phyloP scores from a whole-genome alignment of 1,140 invertebrate species.

The Trinorchestia longiramus region DNA sequence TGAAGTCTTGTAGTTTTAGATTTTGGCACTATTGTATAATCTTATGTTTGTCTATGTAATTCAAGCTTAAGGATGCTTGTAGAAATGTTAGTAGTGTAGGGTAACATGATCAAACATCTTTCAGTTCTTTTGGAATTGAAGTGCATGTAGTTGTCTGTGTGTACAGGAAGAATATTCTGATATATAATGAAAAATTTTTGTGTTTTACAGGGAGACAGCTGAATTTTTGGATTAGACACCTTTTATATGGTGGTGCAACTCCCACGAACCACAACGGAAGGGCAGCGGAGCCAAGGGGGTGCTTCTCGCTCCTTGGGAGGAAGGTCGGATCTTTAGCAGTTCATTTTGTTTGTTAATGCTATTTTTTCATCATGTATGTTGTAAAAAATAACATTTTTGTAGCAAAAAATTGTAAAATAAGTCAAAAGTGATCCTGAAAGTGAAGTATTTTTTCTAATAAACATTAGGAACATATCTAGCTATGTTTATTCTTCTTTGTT shows the following conservation, averaged over 20 bases:
- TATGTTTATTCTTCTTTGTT: no score
- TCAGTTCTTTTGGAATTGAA: no score
- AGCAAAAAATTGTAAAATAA: no score
- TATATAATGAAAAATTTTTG: background rate
- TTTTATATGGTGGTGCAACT: slow-evolving; percentile 55
- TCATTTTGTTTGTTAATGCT: background rate
- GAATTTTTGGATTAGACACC: slow-evolving; percentile 52
- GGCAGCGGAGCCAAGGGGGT: slow-evolving; percentile 95
- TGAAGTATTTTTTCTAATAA: background rate
- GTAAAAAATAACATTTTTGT: background rate
- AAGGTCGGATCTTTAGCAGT: slow-evolving; percentile 76
- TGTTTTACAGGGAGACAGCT: slow-evolving; percentile 20
- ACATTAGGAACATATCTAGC: no score
- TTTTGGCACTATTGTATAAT: no score
- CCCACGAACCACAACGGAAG: slow-evolving; percentile 86
- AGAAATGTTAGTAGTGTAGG: no score
- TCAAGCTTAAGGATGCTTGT: no score
- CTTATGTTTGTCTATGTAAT: no score
- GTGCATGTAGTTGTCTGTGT: no score
- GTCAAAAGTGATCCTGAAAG: background rate
- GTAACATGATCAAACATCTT: no score
- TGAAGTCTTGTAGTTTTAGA: no score
- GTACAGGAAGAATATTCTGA: no score
- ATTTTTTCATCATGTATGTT: background rate
- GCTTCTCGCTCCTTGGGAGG: slow-evolving; percentile 98